Conservation (phyloP, 1,140 invertebrate species). For the Drosophila santomea region DNA sequence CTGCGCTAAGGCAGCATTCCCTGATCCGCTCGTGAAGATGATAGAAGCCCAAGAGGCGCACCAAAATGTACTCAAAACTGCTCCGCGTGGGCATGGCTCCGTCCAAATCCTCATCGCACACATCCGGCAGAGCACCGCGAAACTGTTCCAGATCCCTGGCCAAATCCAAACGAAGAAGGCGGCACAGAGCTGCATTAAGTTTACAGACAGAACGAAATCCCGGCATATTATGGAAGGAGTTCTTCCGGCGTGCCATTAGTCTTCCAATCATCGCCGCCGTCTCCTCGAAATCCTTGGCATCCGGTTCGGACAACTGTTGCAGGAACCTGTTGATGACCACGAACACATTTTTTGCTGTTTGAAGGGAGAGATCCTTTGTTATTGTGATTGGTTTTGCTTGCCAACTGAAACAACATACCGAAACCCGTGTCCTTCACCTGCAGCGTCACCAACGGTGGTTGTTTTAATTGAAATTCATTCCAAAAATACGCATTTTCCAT, state of each 20-base stretch:
- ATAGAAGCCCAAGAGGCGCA: constrained; percentile 59
- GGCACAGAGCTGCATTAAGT: constrained; percentile 69
- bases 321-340: constrained; percentile 61
- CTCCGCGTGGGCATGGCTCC: constrained; percentile 66
- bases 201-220: constrained; percentile 70
- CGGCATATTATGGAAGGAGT: constrained; percentile 69
- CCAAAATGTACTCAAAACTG: constrained; percentile 67
- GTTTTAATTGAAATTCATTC: constrained; percentile 81
- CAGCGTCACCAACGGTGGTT: constrained; percentile 72
- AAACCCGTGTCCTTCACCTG: constrained; percentile 52
- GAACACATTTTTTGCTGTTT: constrained; percentile 62
- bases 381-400: accelerated
- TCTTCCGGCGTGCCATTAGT: constrained; percentile 75
- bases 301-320: constrained; percentile 32
- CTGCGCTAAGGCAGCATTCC: constrained; percentile 63
- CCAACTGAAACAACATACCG: constrained; percentile 26
- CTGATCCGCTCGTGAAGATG: constrained; percentile 63
- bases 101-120: constrained; percentile 33
- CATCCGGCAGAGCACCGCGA: constrained; percentile 66
- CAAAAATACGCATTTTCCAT: constrained; percentile 49
- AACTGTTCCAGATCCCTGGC: constrained; percentile 63
- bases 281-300: constrained; percentile 54
- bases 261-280: constrained; percentile 71
- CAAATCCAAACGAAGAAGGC: constrained; percentile 68
- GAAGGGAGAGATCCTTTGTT: background rate